Base-by-base conservation (phyloP, 2,113 vertebrate genomes). In the Lethenteron reissneri region DNA sequence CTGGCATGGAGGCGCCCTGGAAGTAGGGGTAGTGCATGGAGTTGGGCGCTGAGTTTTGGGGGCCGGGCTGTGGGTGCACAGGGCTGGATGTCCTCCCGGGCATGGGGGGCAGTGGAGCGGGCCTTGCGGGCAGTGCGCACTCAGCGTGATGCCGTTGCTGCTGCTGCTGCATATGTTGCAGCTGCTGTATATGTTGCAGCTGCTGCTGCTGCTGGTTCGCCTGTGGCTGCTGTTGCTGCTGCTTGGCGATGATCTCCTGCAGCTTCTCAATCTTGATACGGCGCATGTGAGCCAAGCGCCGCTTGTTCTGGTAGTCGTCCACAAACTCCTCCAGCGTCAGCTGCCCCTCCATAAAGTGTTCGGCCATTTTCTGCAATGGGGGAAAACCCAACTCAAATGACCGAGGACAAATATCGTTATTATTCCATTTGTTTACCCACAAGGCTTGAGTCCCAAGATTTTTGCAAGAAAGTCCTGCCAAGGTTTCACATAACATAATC, bases 261-360 rank as follows among this genome's bases (percentile, higher is more conserved):
- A 96, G 84, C 75, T 95, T 96, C 71, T 96, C 91, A 2, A 87
- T 82, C 1, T 83, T 81, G 1, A 94, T 88, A 1, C 90, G 84
- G 72, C 89, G 83, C 73, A 83, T 79, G 75, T 94, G 90, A 57
- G 87, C 85, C 9, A 95, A 74, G 6, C 75, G 85, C 74, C 90
- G 84, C 78, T 86, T 81, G 6, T 81, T 73, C 0, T 81, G 78
- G 73, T 92, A 95, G 62, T 78, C 79, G 72, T 95, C 91, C 0
- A 95, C 83, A 72, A 95, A 96, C 0, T 79, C 83, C 69, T 96
- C 91, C 80, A 96, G 70, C 1, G 82, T 74, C 73, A 87, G 80
- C 12, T 83, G 83, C 0, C 91, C 90, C 69, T 87, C 88, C 77
- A 96, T 83, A 78, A 94, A 94, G 71, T 82, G 83, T 76, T 94